phyloP scores from a whole-genome alignment of 1,140 invertebrate genomes.

The Campoletis sonorensis region DNA sequence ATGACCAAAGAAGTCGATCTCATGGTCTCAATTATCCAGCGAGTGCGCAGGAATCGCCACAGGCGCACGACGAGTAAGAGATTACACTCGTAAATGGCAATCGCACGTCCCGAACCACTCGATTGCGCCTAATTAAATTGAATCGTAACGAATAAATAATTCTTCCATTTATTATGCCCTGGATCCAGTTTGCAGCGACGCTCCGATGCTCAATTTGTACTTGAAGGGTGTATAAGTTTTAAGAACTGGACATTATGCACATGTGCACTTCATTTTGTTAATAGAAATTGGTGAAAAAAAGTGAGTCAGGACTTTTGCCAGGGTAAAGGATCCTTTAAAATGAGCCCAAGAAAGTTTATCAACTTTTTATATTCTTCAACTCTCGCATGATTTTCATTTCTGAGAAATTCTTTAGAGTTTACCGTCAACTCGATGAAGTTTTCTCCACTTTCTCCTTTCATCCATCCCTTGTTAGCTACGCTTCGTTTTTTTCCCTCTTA shows the following conservation, averaged over 20 bases:
- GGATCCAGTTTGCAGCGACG: neutral
- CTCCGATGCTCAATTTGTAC: too few relatives aligned
- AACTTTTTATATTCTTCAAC: neutral
- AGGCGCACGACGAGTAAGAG: constrained; percentile 41
- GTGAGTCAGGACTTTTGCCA: too few relatives aligned
- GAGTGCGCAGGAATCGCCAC: neutral
- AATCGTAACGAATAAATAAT: constrained; percentile 13
- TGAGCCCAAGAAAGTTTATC: too few relatives aligned
- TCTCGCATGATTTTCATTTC: neutral
- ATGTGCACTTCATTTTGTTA: too few relatives aligned
- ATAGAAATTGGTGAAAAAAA: too few relatives aligned
- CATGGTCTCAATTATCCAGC: constrained; percentile 44
- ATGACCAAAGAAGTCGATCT: constrained; percentile 46
- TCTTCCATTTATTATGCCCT: constrained; percentile 26
- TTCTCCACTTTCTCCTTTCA: constrained; percentile 43
- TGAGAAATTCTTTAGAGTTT: neutral
- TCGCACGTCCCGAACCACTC: constrained; percentile 1
- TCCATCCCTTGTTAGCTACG: constrained; percentile 43
- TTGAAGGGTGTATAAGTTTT: too few relatives aligned
- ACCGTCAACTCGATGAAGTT: neutral
- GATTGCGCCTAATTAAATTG: constrained; percentile 47
- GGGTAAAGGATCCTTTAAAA: too few relatives aligned
- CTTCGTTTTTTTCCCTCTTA: constrained; percentile 11
- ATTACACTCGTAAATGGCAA: constrained; percentile 45
- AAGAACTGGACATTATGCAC: too few relatives aligned